These are phyloP conservation scores for Drosophila mojavensis DNA, from an alignment of 1,140 invertebrate genomes.

Conservation along the genomic window DNA sequence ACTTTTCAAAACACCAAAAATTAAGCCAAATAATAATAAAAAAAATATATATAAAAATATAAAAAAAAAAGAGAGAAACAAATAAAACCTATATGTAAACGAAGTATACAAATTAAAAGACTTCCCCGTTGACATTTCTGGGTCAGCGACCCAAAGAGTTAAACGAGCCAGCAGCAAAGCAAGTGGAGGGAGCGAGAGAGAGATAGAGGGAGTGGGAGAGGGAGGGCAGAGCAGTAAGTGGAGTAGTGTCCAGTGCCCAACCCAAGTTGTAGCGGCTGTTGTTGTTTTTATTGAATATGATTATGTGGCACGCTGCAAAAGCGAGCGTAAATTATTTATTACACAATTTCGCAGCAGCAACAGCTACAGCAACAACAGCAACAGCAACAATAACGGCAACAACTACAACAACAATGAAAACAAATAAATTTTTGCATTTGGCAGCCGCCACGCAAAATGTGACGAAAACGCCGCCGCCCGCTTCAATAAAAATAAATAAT, in stretches of 20 bases:
- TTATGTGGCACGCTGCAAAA: constrained; percentile 81
- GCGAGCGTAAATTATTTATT: constrained; percentile 79
- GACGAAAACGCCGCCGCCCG: constrained; percentile 51
- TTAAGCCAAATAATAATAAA: constrained; percentile 21
- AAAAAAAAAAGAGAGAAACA: background rate
- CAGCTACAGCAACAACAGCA: constrained; percentile 15
- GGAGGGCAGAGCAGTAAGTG: background rate
- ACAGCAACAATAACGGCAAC: constrained; percentile 42
- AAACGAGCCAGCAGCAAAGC: constrained; percentile 25
- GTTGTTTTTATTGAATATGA: constrained; percentile 78
- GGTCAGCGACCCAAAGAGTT: constrained; percentile 81
- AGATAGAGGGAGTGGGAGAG: constrained; percentile 4
- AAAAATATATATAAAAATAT: background rate
- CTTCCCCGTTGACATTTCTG: constrained; percentile 83
- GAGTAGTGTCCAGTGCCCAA: constrained; percentile 39
- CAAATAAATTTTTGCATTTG: constrained; percentile 50
- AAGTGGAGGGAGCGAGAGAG: constrained; percentile 1
- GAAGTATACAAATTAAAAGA: constrained; percentile 65
- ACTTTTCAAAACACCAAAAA: constrained; percentile 10
- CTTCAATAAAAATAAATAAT: constrained; percentile 79
- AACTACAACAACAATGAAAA: constrained; percentile 63
- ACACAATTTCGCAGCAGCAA: constrained; percentile 64
- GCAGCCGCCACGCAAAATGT: constrained; percentile 57
- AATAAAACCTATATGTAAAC: constrained; percentile 5
- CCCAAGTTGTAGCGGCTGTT: constrained; percentile 44